Percentiles rank a stretch among this genome's conserved stretches.
These are phyloP conservation scores for Apis dorsata DNA, from an alignment of 1,140 invertebrate species.

Conservation along the genomic window DNA sequence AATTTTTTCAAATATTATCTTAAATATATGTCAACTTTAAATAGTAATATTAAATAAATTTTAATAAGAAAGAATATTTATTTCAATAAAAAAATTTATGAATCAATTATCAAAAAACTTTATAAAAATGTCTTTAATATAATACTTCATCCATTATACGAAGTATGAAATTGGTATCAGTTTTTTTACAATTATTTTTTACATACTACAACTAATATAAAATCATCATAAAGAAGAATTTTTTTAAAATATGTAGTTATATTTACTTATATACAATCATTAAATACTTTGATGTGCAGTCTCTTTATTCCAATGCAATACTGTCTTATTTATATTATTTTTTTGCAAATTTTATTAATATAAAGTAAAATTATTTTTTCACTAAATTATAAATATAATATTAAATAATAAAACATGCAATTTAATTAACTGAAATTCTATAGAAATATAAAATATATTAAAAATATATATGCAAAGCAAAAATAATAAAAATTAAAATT, in stretches of 20 bases:
- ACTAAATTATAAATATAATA: background rate
- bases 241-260: conserved; percentile 61
- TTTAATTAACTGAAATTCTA: background rate
- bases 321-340: conserved; percentile 61
- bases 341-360: conserved; percentile 37
- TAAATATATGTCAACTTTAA: background rate
- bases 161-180: conserved; percentile 53
- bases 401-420: background rate
- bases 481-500: conserved; percentile 1
- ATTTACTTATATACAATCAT: conserved; percentile 68
- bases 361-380: conserved; percentile 5
- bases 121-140: background rate
- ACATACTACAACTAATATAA: conserved; percentile 46
- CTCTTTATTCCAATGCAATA: conserved; percentile 72
- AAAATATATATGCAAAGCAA: background rate
- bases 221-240: conserved; percentile 61
- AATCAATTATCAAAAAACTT: no score
- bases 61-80: background rate
- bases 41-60: conserved; percentile 10
- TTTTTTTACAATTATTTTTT: conserved; percentile 47
- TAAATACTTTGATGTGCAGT: conserved; percentile 71
- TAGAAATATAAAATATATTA: background rate
- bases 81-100: no score
- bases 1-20: conserved; percentile 1
- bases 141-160: conserved; percentile 12